phyloP scores from a whole-genome alignment of 2,113 vertebrate species.

The Anser brachyrhynchus region DNA sequence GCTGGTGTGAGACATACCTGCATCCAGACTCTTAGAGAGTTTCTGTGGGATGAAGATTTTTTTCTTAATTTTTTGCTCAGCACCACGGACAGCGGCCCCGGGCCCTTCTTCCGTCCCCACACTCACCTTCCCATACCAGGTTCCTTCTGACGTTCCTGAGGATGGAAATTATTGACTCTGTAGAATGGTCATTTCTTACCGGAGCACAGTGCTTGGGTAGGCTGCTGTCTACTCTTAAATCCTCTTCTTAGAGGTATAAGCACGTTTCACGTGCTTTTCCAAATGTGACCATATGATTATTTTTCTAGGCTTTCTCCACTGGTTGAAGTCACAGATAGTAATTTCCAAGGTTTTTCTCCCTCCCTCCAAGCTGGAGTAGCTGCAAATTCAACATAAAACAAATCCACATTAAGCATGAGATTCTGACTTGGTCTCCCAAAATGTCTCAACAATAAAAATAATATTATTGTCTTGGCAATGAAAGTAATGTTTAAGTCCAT shows the following conservation, averaged over 20 bases:
- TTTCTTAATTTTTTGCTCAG: not conserved
- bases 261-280: not conserved
- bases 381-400: not conserved
- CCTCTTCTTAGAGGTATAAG: accelerated
- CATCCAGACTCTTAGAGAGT: not conserved
- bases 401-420: not conserved
- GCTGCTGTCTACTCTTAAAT: not conserved
- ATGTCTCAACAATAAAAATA: not conserved
- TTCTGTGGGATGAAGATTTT: not conserved
- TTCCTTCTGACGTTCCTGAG: accelerated
- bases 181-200: not conserved
- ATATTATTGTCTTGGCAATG: too few relatives aligned
- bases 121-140: too few relatives aligned
- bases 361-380: not conserved
- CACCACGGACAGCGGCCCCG: not conserved
- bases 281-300: not conserved
- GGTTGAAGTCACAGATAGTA: not conserved
- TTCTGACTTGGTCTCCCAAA: not conserved
- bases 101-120: not conserved
- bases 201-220: accelerated
- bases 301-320: not conserved
- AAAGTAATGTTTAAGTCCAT: not conserved
- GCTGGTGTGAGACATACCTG: not conserved
- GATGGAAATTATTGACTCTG: accelerated
- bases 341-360: not conserved